Conservation (phyloP, 1,140 invertebrate genomes). For the Leptinotarsa defecta region DNA sequence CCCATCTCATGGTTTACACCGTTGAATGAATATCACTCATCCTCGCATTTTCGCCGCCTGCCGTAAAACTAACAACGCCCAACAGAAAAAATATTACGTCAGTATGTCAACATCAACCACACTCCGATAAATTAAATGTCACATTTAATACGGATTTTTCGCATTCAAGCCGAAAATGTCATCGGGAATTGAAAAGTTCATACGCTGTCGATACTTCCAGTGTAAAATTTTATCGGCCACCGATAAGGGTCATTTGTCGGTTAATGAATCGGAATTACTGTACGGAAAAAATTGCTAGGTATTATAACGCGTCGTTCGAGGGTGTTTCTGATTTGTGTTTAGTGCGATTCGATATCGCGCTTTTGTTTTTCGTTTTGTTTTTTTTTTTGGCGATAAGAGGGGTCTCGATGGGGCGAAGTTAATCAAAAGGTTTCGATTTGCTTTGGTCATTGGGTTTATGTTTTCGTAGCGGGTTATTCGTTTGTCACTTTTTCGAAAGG, state of each 20-base stretch:
- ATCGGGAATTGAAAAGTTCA: conserved; percentile 24
- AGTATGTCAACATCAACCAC: conserved; percentile 13
- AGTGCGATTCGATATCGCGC: neutral
- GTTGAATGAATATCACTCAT: neutral
- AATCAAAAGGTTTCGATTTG: conserved; percentile 16
- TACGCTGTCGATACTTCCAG: conserved; percentile 18
- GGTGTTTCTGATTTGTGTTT: conserved; percentile 20
- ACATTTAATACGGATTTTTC: conserved; percentile 10
- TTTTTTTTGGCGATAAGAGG: neutral
- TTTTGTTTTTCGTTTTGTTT: neutral
- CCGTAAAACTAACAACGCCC: neutral
- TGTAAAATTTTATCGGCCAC: conserved; percentile 12
- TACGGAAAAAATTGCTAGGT: conserved; percentile 12
- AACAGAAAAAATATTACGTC: conserved; percentile 4
- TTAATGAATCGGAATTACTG: conserved; percentile 18
- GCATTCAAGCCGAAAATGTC: conserved; percentile 10
- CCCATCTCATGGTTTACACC: too few species aligned
- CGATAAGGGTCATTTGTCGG: conserved; percentile 20
- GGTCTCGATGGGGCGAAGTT: neutral
- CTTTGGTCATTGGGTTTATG: neutral
- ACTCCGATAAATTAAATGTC: conserved; percentile 24
- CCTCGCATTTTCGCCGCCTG: neutral
- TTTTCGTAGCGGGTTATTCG: neutral
- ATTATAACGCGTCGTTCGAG: conserved; percentile 1
- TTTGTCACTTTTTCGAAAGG: neutral